A percentile compares a stretch with the other conserved stretches of the same genome.
phyloP scores from a whole-genome alignment of 2,888 invertebrate species.

The Sinodicranocentrus sp. region DNA sequence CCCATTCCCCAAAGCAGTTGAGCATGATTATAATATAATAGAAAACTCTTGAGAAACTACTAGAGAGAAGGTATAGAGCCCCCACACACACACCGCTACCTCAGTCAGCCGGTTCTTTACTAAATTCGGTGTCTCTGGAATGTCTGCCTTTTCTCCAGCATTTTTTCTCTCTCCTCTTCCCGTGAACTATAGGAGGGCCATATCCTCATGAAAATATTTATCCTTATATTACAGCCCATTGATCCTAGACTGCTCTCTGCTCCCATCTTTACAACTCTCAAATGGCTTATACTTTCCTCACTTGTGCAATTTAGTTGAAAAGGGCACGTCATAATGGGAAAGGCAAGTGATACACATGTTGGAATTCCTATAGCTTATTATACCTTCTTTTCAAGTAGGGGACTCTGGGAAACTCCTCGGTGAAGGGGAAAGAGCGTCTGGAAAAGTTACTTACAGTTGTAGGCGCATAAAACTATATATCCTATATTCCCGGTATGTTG shows the following conservation, averaged over 20 bases:
- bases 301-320: slow-evolving; percentile 2
- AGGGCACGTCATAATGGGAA: neutral
- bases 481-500: neutral
- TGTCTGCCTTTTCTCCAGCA: too few species aligned
- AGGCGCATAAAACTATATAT: neutral
- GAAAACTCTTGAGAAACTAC: neutral
- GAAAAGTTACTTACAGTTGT: slow-evolving; percentile 51
- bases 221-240: neutral
- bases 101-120: neutral
- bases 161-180: too few species aligned
- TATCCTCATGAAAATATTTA: too few species aligned
- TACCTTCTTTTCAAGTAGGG: too few species aligned
- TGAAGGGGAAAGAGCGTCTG: slow-evolving; percentile 15
- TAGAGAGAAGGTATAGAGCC: neutral
- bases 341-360: neutral
- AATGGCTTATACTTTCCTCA: neutral
- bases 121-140: neutral
- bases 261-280: neutral
- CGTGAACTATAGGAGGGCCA: too few species aligned
- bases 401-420: too few species aligned
- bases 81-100: neutral
- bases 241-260: slow-evolving; percentile 1
- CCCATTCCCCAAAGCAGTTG: slow-evolving; percentile 10
- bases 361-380: too few species aligned
- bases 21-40: neutral